Conservation (phyloP, 2,113 vertebrate species). For the Tricholaema leucomelas region DNA sequence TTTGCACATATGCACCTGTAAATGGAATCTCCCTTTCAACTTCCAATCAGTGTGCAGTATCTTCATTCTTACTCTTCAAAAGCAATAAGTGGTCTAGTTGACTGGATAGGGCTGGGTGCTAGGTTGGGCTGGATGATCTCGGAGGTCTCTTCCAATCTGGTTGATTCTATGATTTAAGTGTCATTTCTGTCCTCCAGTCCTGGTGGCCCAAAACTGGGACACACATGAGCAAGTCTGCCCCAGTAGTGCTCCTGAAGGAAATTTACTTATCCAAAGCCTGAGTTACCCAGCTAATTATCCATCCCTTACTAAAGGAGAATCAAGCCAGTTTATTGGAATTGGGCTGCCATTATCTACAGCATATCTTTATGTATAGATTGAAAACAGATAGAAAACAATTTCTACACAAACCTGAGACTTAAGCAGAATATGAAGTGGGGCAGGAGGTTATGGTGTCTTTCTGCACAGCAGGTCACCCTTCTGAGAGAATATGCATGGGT, state of each 20-base stretch:
- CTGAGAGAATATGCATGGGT: neutral
- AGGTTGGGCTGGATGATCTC: too few species aligned
- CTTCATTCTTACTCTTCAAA: too few species aligned
- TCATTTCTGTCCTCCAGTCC: too few species aligned
- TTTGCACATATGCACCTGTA: too few species aligned
- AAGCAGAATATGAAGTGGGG: neutral
- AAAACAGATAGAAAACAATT: neutral
- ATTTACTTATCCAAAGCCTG: neutral
- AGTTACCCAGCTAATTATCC: neutral
- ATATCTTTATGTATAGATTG: neutral
- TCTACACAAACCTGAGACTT: neutral
- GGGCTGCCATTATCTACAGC: neutral
- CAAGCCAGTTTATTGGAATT: neutral
- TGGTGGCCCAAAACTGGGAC: too few species aligned
- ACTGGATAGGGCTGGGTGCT: too few species aligned
- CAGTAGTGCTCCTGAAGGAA: neutral
- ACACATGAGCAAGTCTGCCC: neutral
- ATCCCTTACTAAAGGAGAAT: neutral
- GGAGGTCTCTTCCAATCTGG: too few species aligned
- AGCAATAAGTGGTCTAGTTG: too few species aligned
- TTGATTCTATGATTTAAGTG: too few species aligned
- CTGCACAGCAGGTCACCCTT: neutral
- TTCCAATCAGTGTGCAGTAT: too few species aligned
- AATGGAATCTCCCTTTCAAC: too few species aligned
- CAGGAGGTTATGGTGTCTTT: rapidly evolving